A percentile compares a stretch with the other conserved stretches of the same genome.
phyloP scores from a whole-genome alignment of 2,888 invertebrate genomes.

The Cataglyphis livida region DNA sequence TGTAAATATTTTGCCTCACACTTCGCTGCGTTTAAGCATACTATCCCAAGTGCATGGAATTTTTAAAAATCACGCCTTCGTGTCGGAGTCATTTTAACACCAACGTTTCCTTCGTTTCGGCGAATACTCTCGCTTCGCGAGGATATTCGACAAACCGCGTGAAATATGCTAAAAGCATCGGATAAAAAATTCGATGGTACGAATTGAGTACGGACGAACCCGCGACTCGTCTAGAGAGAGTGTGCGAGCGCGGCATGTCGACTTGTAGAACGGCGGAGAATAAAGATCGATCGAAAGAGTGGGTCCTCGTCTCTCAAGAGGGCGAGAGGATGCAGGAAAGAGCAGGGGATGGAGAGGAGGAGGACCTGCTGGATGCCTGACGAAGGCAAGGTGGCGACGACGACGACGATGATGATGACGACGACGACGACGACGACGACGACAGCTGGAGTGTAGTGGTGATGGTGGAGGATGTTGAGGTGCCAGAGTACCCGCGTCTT shows the following conservation, averaged over 20 bases:
- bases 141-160: conserved; percentile 20
- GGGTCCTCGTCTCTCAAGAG: conserved; percentile 27
- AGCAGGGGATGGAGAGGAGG: conserved; percentile 51
- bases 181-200: conserved; percentile 65
- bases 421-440: background rate
- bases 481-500: conserved; percentile 74
- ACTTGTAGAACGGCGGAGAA: conserved; percentile 75
- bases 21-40: background rate
- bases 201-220: conserved; percentile 43
- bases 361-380: conserved; percentile 56
- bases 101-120: conserved; percentile 18
- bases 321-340: conserved; percentile 51
- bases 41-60: background rate
- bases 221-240: conserved; percentile 62
- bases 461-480: conserved; percentile 67
- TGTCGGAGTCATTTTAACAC: background rate
- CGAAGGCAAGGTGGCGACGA: conserved; percentile 57
- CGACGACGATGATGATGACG: conserved; percentile 21
- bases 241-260: conserved; percentile 75
- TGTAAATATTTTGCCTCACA: background rate
- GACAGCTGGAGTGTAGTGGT: conserved; percentile 5
- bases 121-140: conserved; percentile 2
- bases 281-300: conserved; percentile 77
- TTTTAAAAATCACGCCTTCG: conserved; percentile 8
- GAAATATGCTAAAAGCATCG: conserved; percentile 54